phyloP scores from a whole-genome alignment of 1,140 invertebrate species.

The Drosophila gunungcola region DNA sequence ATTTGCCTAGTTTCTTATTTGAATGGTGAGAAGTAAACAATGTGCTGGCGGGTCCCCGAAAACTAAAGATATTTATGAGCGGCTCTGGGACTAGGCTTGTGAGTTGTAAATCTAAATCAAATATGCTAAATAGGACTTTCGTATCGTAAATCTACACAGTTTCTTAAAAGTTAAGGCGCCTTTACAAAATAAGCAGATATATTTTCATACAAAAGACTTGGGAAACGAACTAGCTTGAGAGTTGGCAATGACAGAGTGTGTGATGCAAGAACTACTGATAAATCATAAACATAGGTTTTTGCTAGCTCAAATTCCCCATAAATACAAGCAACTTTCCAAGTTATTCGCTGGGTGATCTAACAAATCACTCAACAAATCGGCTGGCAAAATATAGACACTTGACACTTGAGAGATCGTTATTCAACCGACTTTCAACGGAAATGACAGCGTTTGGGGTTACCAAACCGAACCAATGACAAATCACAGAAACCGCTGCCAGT shows the following conservation, averaged over 20 bases:
- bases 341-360: conserved; percentile 2
- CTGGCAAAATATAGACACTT: conserved; percentile 34
- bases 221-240: conserved; percentile 45
- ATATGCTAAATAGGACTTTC: conserved; percentile 41
- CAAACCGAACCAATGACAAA: conserved; percentile 60
- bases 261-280: not conserved
- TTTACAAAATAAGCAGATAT: not conserved
- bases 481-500: conserved; percentile 51
- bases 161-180: not conserved
- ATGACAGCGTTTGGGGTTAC: conserved; percentile 66
- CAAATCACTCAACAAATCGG: conserved; percentile 31
- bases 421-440: conserved; percentile 70
- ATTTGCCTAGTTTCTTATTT: conserved; percentile 44
- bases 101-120: conserved; percentile 34
- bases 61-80: conserved; percentile 41
- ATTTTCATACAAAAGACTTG: conserved; percentile 44
- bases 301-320: not conserved
- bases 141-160: conserved; percentile 26
- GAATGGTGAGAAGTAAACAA: conserved; percentile 42
- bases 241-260: not conserved
- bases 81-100: conserved; percentile 6
- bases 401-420: conserved; percentile 42
- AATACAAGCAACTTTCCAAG: conserved; percentile 11
- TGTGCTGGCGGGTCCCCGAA: conserved; percentile 3
- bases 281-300: not conserved